Percentiles rank a stretch among this genome's conserved stretches.
phyloP scores from a whole-genome alignment of 1,140 invertebrate genomes.

The Pomacea maculata region DNA sequence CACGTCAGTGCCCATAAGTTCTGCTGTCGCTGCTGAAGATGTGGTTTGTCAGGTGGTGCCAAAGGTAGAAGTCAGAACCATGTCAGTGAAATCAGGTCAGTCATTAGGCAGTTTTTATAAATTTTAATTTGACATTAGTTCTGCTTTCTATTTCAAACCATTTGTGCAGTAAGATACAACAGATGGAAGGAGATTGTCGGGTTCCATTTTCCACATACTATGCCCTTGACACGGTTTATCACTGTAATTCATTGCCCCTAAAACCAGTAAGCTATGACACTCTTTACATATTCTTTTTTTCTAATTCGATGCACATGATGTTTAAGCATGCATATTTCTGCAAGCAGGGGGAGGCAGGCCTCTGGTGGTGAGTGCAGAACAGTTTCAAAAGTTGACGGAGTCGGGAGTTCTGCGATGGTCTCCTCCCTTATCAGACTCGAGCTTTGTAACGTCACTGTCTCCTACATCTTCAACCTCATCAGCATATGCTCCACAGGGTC shows the following conservation, averaged over 20 bases:
- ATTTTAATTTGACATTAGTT: no score
- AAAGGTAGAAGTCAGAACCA: slow-evolving; percentile 17
- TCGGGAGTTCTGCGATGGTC: slow-evolving; percentile 47
- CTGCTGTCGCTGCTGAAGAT: no score
- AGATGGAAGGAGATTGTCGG: no score
- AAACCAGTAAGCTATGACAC: no score
- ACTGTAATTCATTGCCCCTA: no score
- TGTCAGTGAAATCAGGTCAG: slow-evolving; percentile 11
- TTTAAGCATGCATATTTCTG: no score
- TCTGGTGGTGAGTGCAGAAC: slow-evolving; percentile 51
- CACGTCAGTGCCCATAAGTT: background rate
- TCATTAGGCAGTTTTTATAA: background rate
- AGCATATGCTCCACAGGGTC: background rate
- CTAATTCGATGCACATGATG: no score
- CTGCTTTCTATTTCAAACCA: no score
- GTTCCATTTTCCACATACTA: no score
- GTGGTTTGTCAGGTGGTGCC: background rate
- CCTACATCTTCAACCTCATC: background rate
- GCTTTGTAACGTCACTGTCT: slow-evolving; percentile 5
- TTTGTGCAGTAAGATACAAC: no score
- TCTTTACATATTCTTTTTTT: no score
- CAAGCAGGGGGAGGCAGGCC: slow-evolving; percentile 29
- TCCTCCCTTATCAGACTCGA: slow-evolving; percentile 26
- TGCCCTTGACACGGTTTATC: no score
- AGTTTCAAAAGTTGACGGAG: slow-evolving; percentile 49